Base-by-base conservation (phyloP, 2,113 vertebrate species). In the Morphnarchus princeps region DNA sequence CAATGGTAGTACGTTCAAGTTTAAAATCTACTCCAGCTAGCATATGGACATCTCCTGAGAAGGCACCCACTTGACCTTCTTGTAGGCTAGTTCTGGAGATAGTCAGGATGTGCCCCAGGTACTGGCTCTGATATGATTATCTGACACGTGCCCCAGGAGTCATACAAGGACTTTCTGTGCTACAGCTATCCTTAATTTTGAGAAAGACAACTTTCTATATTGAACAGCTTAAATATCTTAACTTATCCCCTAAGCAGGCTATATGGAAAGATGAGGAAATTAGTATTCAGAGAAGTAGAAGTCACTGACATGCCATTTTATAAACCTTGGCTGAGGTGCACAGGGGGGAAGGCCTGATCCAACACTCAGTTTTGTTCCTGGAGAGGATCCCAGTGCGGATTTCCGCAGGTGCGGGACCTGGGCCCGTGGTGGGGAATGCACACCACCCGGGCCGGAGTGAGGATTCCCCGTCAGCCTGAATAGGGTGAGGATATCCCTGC, bases 401-500 rank as follows among this genome's bases (percentile, higher is more conserved):
- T 78, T 66, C n/a, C 2, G 1, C 9, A 16, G 1, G 1, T 15
- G 31, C 1, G 2, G 82, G 52, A 77, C 19, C n/a, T 66, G 50
- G 47, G 65, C 38, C 54, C 49, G 14, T 0, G 1, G 40, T 43
- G 28, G 36, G n/a, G 66, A 91, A 65, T 11, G 28, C 58, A 61
- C 18, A 24, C 32, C 2, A 2, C 22, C 24, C 2, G 12, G 87
- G 26, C 26, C 1, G 2, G 29, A 59, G 38, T 2, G 2, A 67
- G 32, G 20, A 12, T 11, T 90, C 10, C 20, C 26, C 52, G 59
- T 80, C 66, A 82, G n/a, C 20, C 5, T 1, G 0, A 74, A 85
- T 14, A 74, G 52, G 32, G n/a, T 54, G 57, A 72, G 34, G 24
- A 43, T 61, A 43, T 45, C 28, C 28, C 38, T 59, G 31, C 3